phyloP scores from a whole-genome alignment of 2,888 invertebrate species.

The Trichopria drosophilae region DNA sequence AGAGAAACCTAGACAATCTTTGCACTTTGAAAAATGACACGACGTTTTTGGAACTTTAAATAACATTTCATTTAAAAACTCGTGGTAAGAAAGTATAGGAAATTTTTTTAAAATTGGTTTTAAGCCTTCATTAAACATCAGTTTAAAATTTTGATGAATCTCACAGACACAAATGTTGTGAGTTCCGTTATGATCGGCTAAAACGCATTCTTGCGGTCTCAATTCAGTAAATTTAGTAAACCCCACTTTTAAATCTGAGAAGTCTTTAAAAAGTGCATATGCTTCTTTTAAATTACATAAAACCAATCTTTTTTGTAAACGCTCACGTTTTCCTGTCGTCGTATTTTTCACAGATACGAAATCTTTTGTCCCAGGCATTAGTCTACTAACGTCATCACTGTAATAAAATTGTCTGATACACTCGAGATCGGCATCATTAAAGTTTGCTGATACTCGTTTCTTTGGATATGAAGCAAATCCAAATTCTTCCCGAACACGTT shows the following conservation, averaged over 20 bases:
- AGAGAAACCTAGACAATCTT: neutral
- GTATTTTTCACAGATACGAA: neutral
- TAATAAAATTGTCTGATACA: neutral
- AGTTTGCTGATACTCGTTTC: too few species aligned
- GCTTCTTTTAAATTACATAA: too few species aligned
- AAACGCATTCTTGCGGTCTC: neutral
- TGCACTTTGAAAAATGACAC: neutral
- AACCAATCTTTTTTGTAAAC: neutral
- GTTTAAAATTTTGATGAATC: too few species aligned
- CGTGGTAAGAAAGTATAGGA: neutral
- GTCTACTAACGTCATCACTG: neutral
- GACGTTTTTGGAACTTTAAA: neutral
- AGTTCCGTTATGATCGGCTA: neutral
- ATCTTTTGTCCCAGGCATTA: neutral
- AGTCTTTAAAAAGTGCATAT: too few species aligned
- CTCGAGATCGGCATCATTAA: neutral
- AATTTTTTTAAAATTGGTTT: too few species aligned
- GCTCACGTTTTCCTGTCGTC: neutral
- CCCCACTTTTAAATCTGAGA: too few species aligned
- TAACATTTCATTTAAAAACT: neutral
- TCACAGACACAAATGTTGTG: neutral
- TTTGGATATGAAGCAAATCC: too few species aligned
- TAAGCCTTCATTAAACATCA: too few species aligned
- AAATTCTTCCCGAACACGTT: too few species aligned
- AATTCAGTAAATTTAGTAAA: slow-evolving; percentile 1